Base-by-base conservation (phyloP, 2,113 vertebrate genomes). In the Melanerpes aurifrons region DNA sequence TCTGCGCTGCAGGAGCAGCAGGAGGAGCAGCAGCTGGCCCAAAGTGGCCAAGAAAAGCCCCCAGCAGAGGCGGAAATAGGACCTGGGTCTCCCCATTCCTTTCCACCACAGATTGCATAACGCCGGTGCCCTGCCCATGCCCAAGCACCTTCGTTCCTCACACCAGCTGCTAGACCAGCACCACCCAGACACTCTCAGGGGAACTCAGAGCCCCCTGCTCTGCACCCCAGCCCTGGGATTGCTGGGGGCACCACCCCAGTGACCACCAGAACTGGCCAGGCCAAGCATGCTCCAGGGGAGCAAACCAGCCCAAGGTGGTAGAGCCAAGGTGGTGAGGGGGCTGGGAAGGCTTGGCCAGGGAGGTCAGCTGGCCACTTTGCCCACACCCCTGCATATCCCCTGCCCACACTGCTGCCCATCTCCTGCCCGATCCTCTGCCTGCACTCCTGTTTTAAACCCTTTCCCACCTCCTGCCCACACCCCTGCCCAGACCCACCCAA, bases 31-130 rank as follows among this genome's bases (percentile, higher is more conserved):
- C 63, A 70, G 82, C 72, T 91, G 21, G 2, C 76, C 79, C 67
- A 11, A 45, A 75, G 70, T 2, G 12, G 24, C 24, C 40, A 11
- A 81, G 50, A 48, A 90, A 92, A 92, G 50, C 14, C 48, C 84
- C 35, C 1, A 32, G 87, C 81, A 35, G 91, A 94, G 87, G 31
- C n/a, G 31, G 92, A 92, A 94, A 82, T 35, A 88, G 61, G 61
- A 89, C 70, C 76, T 4, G 6, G 80, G 86, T 91, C 83, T 84
- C 86, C 92, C 87, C 48, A 69, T 73, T 91, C 86, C 93, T 90
- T 93, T 81, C 91, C 89, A 88, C 80, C 86, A 63, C n/a, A 15
- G 76, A 81, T 93, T 95, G 91, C 89, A 81, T 89, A 87, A 87
- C 25, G 10, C 72, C 6, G 0, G 35, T 18, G 82, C 92, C 94